Conservation (phyloP, 1,140 invertebrate genomes). For the Lasioglossum albipes region DNA sequence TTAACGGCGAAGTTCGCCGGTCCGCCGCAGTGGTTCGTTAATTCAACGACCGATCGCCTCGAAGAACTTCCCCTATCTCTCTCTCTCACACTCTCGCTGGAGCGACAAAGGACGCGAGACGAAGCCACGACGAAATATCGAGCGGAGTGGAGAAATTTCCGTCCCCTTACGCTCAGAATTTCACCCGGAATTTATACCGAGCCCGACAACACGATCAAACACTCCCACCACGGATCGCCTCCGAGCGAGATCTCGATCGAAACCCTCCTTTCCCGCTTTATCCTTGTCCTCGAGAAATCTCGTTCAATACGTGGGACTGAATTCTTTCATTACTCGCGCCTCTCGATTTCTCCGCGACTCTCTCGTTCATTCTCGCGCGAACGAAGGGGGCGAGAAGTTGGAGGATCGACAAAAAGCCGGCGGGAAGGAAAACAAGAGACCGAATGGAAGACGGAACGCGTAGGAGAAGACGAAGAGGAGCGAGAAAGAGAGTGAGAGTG, state of each 20-base stretch:
- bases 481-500: background rate
- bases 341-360: conserved; percentile 4
- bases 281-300: background rate
- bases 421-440: conserved; percentile 3
- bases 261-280: too few relatives aligned
- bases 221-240: conserved; percentile 1
- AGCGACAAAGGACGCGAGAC: background rate
- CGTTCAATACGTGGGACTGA: conserved; percentile 48
- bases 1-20: conserved; percentile 35
- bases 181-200: conserved; percentile 1
- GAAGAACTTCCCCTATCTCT: too few relatives aligned
- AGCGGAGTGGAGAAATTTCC: conserved; percentile 1
- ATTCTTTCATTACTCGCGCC: conserved; percentile 48
- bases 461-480: background rate
- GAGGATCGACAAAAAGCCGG: conserved; percentile 9
- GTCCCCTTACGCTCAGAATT: background rate
- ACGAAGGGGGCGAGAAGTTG: background rate
- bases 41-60: conserved; percentile 1
- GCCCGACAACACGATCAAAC: too few relatives aligned
- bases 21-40: background rate
- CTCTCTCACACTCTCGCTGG: background rate
- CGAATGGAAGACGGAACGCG: background rate
- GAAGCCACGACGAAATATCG: background rate
- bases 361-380: conserved; percentile 26
- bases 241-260: background rate